Percentiles rank a stretch among this genome's conserved stretches.
phyloP scores from a whole-genome alignment of 1,140 invertebrate genomes.

The Aphaenogaster rudis region DNA sequence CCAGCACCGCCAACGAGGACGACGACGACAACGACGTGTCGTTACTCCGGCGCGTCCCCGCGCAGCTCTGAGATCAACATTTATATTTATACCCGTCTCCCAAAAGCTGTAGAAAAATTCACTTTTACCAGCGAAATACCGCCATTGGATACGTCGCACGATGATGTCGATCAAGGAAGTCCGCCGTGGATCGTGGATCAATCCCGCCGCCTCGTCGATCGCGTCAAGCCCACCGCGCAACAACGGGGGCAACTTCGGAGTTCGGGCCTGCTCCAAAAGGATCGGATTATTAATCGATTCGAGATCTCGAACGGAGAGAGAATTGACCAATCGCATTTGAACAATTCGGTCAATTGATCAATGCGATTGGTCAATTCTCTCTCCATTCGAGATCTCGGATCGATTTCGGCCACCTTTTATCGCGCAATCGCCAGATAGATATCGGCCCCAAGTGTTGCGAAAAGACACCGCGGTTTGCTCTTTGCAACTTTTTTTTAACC shows the following conservation, averaged over 20 bases:
- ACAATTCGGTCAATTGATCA: no score
- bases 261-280: no score
- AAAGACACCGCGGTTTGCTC: no score
- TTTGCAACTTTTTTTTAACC: no score
- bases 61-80: constrained; percentile 78
- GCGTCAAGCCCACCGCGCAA: neutral
- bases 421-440: neutral
- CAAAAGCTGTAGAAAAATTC: constrained; percentile 67
- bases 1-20: neutral
- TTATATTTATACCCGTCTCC: constrained; percentile 76
- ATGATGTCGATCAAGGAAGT: constrained; percentile 35
- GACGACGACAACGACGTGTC: neutral
- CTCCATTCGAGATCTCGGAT: no score
- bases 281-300: no score
- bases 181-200: neutral
- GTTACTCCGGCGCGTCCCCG: constrained; percentile 47
- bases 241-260: no score
- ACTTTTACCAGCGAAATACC: constrained; percentile 74
- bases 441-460: neutral
- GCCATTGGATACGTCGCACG: constrained; percentile 57
- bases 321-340: no score
- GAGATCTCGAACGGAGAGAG: no score
- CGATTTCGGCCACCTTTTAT: neutral
- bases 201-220: neutral
- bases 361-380: no score